Base-by-base conservation (phyloP, 2,797 vertebrate genomes). In the Florisuga fusca region DNA sequence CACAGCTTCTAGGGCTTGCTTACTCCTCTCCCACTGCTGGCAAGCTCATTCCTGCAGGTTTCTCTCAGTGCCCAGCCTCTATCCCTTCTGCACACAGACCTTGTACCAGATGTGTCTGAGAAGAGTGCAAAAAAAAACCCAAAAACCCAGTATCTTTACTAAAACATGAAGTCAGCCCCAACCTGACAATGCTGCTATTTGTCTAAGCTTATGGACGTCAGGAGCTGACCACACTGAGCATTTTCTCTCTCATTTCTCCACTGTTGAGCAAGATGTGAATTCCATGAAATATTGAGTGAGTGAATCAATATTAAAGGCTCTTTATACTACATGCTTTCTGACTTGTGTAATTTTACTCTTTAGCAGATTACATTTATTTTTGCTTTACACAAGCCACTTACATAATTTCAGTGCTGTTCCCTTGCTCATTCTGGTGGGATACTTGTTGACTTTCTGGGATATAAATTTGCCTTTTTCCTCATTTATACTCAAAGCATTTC, bases 251-350 rank as follows among this genome's bases (percentile, higher is more conserved):
- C 2, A 0, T 66, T 71, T 55, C 86, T 92, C 78, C 80, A 12
- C 76, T 77, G 58, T 69, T 74, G 84, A 94, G 88, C 71, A 54
- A 77, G 92, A 93, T 76, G 81, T 71, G 76, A 89, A 74, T 86
- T 68, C 94, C 90, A 80, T 95, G 58, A 96, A 97, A 95, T 95
- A 95, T 51, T 93, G 94, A 95, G 61, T n/a, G 58, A 66, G 34
- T 46, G 83, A 95, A 96, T 94, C 93, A 94, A 95, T 96, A 95
- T 93, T 96, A 91, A 95, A 96, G 82, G 87, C 82, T 92, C 73
- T 94, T 95, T 91, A 85, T 87, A 57, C 72, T 89, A 2, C 31
- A 36, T 88, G 89, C 92, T 93, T 90, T 77, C 84, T 96, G 89
- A 69, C 85, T 90, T 91, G 77, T 79, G 57, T 93, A 89, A 93